These are phyloP conservation scores for Parotia lawesii DNA, from an alignment of 2,113 vertebrate genomes.

Conservation along the genomic window DNA sequence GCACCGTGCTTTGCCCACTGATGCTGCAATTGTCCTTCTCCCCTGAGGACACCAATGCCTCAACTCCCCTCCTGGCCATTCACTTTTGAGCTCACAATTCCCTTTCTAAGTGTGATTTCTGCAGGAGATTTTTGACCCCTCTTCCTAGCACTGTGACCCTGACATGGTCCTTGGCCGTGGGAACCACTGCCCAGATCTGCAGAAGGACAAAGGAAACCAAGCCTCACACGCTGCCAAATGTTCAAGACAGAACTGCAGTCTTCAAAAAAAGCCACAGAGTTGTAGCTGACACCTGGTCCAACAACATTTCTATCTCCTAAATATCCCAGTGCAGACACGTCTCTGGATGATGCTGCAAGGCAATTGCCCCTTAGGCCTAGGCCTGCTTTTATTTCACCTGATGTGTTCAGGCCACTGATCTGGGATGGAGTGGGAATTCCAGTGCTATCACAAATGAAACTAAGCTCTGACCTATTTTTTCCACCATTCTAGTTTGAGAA, in stretches of 20 bases:
- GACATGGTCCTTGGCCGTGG: accelerated
- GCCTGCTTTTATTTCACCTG: background rate
- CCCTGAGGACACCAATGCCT: background rate
- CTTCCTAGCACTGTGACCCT: accelerated
- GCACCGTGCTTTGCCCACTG: background rate
- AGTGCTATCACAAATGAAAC: background rate
- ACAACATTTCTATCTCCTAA: background rate
- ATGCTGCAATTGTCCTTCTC: background rate
- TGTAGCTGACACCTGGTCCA: background rate
- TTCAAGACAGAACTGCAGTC: background rate
- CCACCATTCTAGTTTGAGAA: background rate
- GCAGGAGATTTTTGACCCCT: background rate
- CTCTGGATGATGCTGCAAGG: background rate
- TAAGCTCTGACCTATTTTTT: background rate
- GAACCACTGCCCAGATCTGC: background rate
- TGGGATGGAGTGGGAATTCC: background rate
- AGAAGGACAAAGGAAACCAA: background rate
- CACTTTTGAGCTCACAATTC: background rate
- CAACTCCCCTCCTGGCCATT: background rate
- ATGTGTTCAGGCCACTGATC: background rate
- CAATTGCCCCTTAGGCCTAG: background rate
- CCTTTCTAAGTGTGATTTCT: background rate
- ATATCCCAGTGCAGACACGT: background rate
- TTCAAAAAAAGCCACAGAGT: background rate
- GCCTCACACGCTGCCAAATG: accelerated